phyloP scores from a whole-genome alignment of 2,113 vertebrate genomes.

The Grammomys dolichurus region DNA sequence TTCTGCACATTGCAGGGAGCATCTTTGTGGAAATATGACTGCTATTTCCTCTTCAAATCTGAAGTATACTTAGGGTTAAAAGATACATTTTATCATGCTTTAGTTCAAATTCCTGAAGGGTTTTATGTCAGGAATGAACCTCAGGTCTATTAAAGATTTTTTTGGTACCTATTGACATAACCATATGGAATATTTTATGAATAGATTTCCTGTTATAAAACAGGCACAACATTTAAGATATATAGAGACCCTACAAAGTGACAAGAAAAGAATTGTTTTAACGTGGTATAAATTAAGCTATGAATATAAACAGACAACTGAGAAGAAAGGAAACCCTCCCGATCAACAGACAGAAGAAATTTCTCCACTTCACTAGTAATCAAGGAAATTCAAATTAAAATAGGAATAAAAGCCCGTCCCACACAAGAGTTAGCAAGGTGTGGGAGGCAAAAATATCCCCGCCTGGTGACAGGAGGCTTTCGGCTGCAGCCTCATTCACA shows the following conservation, averaged over 20 bases:
- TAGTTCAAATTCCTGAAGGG: not conserved
- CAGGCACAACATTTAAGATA: slow-evolving; percentile 10
- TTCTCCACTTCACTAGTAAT: not conserved
- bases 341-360: not conserved
- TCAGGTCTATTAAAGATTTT: not conserved
- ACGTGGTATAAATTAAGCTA: slow-evolving; percentile 41
- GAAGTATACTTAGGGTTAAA: not conserved
- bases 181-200: not conserved
- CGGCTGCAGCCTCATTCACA: not conserved
- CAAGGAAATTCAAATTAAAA: slow-evolving; percentile 46
- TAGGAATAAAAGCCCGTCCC: not conserved
- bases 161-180: not conserved
- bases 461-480: not conserved
- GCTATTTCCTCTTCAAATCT: not conserved
- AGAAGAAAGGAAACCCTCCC: not conserved
- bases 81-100: not conserved
- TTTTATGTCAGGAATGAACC: slow-evolving; percentile 12
- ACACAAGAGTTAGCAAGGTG: not conserved
- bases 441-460: not conserved
- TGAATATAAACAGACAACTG: slow-evolving; percentile 8
- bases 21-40: not conserved
- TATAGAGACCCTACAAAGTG: slow-evolving; percentile 35
- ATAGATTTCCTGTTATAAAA: slow-evolving; percentile 47
- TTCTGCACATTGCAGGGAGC: not conserved
- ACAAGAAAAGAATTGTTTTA: slow-evolving; percentile 18